Percentiles rank a stretch among this genome's conserved stretches.
These are phyloP conservation scores for Bubo bubo DNA, from an alignment of 2,113 vertebrate genomes.

Conservation along the genomic window DNA sequence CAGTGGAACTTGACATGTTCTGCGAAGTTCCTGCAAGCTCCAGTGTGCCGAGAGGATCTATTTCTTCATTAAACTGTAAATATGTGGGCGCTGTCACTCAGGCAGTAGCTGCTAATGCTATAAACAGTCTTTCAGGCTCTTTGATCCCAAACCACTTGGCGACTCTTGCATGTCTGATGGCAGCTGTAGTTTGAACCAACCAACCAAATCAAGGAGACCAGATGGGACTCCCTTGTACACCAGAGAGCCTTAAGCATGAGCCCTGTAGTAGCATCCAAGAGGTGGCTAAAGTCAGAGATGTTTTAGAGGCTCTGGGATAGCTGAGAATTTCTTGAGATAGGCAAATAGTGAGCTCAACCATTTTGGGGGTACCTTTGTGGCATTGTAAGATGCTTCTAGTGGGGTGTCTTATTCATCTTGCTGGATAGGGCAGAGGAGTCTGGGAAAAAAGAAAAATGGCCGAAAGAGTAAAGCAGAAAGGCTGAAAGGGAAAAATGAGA, in stretches of 20 bases:
- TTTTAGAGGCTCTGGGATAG: background rate
- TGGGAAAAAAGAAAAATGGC: background rate
- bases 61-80: background rate
- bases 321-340: background rate
- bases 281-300: background rate
- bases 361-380: background rate
- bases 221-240: background rate
- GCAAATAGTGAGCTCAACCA: background rate
- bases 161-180: rapidly evolving
- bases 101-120: background rate
- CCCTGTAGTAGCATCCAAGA: background rate
- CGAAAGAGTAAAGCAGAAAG: background rate
- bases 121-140: background rate
- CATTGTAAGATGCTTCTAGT: background rate
- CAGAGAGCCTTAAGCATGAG: background rate
- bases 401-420: background rate
- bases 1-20: background rate
- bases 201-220: background rate
- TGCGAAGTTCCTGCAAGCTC: background rate
- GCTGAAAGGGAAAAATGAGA: background rate
- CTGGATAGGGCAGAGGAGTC: background rate
- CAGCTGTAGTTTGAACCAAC: background rate
- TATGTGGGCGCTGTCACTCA: background rate
- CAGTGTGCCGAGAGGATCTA: background rate
- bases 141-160: background rate